These are phyloP conservation scores for Aplidium turbinatum DNA, from an alignment of 23 tunicate species.

Conservation along the genomic window DNA sequence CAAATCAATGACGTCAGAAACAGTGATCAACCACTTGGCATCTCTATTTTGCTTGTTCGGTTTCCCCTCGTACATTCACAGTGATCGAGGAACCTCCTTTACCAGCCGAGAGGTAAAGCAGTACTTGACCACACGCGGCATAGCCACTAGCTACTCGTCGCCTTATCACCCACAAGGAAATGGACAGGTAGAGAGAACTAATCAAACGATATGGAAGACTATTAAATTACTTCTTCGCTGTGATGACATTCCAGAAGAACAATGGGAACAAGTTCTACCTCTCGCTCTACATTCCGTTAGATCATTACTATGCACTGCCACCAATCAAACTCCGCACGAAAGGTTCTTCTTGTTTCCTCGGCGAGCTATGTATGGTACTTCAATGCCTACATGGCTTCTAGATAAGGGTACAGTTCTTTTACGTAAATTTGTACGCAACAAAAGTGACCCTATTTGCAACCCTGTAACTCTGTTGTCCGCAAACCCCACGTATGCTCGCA, in stretches of 20 bases:
- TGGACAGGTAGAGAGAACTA: conserved; percentile 1
- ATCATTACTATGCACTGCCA: not conserved
- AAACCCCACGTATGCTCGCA: conserved; percentile 22
- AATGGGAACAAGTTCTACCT: too few species aligned
- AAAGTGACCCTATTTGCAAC: conserved; percentile 33
- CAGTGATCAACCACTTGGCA: conserved; percentile 8
- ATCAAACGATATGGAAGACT: conserved; percentile 31
- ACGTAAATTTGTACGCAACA: conserved; percentile 23
- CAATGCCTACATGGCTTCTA: not conserved
- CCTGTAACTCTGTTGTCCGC: conserved; percentile 14
- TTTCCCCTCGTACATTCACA: conserved; percentile 14
- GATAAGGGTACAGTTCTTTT: conserved; percentile 4
- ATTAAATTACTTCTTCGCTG: conserved; percentile 19
- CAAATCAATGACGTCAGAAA: conserved; percentile 3
- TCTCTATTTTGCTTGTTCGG: conserved; percentile 15
- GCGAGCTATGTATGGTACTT: not conserved
- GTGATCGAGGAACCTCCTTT: conserved; percentile 41
- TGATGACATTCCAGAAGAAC: too few species aligned
- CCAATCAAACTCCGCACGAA: not conserved
- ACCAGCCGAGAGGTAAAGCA: not conserved
- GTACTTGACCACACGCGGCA: conserved; percentile 5
- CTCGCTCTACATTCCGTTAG: too few species aligned
- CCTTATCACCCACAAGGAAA: conserved; percentile 28
- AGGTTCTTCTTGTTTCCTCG: too few species aligned
- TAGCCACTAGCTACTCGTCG: not conserved